Evolutionary conservation across 2,888 invertebrate species (phyloP).

Genomic region (Drosophila atripex): DNA sequence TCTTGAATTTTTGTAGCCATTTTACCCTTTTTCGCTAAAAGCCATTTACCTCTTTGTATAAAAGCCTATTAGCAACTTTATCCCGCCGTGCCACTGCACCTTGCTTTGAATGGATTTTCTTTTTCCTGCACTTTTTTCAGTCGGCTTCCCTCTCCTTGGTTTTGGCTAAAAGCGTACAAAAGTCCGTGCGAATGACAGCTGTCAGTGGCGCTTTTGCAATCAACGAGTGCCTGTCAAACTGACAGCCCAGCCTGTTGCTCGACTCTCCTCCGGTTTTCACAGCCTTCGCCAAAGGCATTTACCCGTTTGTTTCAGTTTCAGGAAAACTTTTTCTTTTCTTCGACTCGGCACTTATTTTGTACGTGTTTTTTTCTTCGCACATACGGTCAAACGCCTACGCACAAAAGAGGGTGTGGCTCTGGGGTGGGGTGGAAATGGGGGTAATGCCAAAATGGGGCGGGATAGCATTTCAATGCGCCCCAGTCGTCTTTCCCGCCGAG

Average conservation of each 20-base stretch:
- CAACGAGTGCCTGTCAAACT: conserved; percentile 58
- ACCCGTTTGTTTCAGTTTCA: conserved; percentile 26
- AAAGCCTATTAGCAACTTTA: conserved; percentile 41
- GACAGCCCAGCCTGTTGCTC: conserved; percentile 75
- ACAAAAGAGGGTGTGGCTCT: background rate
- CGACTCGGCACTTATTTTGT: conserved; percentile 20
- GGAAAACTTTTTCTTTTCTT: conserved; percentile 25
- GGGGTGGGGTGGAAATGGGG: too few relatives aligned
- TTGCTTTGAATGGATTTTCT: conserved; percentile 21
- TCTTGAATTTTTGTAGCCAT: conserved; percentile 32
- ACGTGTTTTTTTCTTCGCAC: conserved; percentile 37
- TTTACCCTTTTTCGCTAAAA: conserved; percentile 19
- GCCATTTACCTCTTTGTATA: conserved; percentile 11
- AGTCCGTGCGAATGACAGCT: conserved; percentile 69
- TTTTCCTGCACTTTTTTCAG: conserved; percentile 12
- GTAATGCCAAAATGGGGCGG: background rate
- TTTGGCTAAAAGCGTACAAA: conserved; percentile 22
- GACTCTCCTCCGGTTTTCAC: conserved; percentile 22
- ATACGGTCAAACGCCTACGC: conserved; percentile 37
- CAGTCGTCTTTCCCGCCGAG: conserved; percentile 34
- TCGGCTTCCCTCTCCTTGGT: conserved; percentile 8
- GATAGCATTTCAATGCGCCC: background rate
- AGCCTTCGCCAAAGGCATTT: conserved; percentile 39
- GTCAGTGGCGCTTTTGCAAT: conserved; percentile 66
- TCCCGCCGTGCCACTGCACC: conserved; percentile 26